Evolutionary conservation across 2,113 vertebrate genomes (phyloP).

Genomic region (Formicarius rufipectus): DNA sequence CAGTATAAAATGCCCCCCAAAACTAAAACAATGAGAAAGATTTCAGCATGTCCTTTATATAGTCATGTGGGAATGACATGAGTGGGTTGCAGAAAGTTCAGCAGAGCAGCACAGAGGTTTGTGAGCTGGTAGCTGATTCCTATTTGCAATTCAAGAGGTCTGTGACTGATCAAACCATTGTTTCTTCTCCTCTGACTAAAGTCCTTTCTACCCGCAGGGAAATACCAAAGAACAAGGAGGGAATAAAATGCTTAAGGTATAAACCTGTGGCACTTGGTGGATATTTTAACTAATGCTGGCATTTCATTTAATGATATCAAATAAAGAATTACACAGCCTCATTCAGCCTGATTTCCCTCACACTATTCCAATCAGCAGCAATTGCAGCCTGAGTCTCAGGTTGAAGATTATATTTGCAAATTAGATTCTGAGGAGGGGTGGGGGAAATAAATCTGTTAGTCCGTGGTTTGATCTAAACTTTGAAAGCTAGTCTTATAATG

Average conservation of each 20-base stretch:
- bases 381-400: neutral
- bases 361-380: neutral
- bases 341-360: neutral
- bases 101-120: neutral
- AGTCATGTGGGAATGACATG: neutral
- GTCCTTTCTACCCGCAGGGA: neutral
- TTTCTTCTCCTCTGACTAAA: neutral
- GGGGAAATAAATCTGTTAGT: neutral
- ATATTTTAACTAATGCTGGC: neutral
- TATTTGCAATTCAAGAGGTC: slow-evolving; percentile 49
- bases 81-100: neutral
- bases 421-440: neutral
- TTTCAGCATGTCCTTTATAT: neutral
- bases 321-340: neutral
- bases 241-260: neutral
- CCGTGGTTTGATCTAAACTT: neutral
- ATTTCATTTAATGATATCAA: slow-evolving; percentile 9
- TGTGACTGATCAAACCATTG: slow-evolving; percentile 39
- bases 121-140: neutral
- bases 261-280: neutral
- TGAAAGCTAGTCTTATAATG: neutral
- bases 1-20: neutral
- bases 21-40: neutral
- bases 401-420: slow-evolving; percentile 7
- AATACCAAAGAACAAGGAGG: neutral